Evolutionary conservation across 2,113 vertebrate species (phyloP).

Genomic region (Ciconia boyciana): DNA sequence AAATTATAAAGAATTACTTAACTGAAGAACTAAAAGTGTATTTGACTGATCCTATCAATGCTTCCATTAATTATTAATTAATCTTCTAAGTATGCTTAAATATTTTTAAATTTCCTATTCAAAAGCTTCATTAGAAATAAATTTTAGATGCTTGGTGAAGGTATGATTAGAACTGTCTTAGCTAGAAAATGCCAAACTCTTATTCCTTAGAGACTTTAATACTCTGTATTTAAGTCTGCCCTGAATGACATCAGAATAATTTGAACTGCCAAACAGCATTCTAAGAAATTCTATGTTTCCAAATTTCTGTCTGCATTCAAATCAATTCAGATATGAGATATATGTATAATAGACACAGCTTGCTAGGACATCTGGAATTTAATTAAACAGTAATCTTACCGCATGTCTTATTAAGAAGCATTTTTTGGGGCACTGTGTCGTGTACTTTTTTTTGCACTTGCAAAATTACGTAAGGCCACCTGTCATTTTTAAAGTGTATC

Average conservation of each 20-base stretch:
- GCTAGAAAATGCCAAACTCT: background rate
- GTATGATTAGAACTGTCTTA: background rate
- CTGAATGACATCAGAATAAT: background rate
- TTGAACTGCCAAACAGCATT: background rate
- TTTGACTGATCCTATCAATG: background rate
- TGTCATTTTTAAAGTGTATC: background rate
- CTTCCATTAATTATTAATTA: background rate
- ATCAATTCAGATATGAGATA: background rate
- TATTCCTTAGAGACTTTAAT: background rate
- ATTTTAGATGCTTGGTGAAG: background rate
- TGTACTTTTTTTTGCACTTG: background rate
- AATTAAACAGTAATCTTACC: background rate
- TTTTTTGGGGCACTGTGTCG: background rate
- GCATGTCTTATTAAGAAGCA: background rate
- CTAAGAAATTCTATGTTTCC: conserved; percentile 29
- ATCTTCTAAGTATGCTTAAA: background rate
- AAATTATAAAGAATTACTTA: background rate
- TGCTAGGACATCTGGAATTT: background rate
- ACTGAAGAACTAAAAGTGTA: background rate
- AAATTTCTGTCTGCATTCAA: conserved; percentile 3
- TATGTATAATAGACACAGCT: background rate
- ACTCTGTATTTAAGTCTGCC: background rate
- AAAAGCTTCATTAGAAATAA: background rate
- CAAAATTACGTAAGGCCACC: background rate
- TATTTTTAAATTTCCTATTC: background rate